phyloP scores from a whole-genome alignment of 2,888 invertebrate genomes.

The Stenoptilia bipunctidactyla region DNA sequence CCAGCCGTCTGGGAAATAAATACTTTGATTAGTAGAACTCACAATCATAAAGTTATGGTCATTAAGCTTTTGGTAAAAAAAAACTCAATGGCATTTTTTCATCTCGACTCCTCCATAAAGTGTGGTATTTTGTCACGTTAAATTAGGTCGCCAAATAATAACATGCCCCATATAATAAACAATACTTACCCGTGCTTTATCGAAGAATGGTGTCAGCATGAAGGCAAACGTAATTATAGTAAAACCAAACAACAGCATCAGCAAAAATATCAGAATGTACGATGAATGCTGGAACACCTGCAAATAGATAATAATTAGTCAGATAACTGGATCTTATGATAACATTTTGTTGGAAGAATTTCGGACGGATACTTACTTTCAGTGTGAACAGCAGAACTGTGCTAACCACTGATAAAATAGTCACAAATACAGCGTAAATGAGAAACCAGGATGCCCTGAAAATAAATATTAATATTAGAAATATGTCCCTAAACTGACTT shows the following conservation, averaged over 20 bases:
- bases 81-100: too few species aligned
- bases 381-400: constrained; percentile 78
- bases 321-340: too few species aligned
- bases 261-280: constrained; percentile 80
- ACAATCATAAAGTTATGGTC: too few species aligned
- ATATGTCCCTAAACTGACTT: too few species aligned
- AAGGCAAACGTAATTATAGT: constrained; percentile 87
- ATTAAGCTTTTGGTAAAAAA: too few species aligned
- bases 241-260: constrained; percentile 83
- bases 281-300: constrained; percentile 85
- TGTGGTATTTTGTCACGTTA: too few species aligned
- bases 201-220: constrained; percentile 89
- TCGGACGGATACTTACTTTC: constrained; percentile 64
- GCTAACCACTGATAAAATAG: constrained; percentile 77
- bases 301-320: constrained; percentile 32
- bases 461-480: too few species aligned
- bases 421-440: constrained; percentile 80
- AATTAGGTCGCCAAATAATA: too few species aligned
- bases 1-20: constrained; percentile 80
- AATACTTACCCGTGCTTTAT: constrained; percentile 80
- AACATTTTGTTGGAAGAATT: too few species aligned
- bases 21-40: too few species aligned
- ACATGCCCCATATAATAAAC: background rate
- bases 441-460: constrained; percentile 87
- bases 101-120: too few species aligned